Base-by-base conservation (phyloP, 64 coral and sea anemone genomes). In the Trachythela sp. region DNA sequence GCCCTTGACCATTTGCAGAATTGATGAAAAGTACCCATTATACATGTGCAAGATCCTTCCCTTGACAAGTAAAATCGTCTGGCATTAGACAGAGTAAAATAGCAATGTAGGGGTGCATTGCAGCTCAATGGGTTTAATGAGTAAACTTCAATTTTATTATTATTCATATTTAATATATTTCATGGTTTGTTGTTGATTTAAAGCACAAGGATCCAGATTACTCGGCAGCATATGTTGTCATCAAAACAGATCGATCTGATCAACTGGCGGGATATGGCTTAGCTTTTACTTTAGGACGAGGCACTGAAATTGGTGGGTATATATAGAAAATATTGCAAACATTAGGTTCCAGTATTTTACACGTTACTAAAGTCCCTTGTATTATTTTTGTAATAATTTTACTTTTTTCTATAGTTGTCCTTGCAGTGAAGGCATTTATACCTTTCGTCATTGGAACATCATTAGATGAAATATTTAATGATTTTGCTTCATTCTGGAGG, bases 191-290 rank as follows among this genome's bases (percentile, higher is more conserved):
- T 15, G 2, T 48, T 49, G 33, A 77, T 8, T 32, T 50, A n/a
- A 27, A 98, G 95, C 95, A 98, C 90, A 92, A 90, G 36, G 92
- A 91, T 83, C 95, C 95, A 59, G 95, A 98, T 42, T 98, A 98
- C 58, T 98, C 95, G 48, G 95, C 95, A 29, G 93, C 92, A 32
- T 98, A 98, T 50, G 84, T 89, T 77, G 84, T 91, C 27, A 86
- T 98, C 41, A 93, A 93, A 48, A 98, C 95, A 36, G 93, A 98
- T 60, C 40, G 83, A 36, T 29, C 26, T 1, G 87, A 86, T 91
- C 83, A 51, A 52, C 11, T 87, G 58, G 70, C 80, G 52, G 95
- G 95, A 32, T 92, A 98, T 89, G 95, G 95, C 37, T 64, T 98
- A 13, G 94, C 95, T 37, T 98, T 98, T 48, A 98, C 95, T 27